Base-by-base conservation (phyloP, 1,140 invertebrate species). In the Rhyacophila brunnea region DNA sequence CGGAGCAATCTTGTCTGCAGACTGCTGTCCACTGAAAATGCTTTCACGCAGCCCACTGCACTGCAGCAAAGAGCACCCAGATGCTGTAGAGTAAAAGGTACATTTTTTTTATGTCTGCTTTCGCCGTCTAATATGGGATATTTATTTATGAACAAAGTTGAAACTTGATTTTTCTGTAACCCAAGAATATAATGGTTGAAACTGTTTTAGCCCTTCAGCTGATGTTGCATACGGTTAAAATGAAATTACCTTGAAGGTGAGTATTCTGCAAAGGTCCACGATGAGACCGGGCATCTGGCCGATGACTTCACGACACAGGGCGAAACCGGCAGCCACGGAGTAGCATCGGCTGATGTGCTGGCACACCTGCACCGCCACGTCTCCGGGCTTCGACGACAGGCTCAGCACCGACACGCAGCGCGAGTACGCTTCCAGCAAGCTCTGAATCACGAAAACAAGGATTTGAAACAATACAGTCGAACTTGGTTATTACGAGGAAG, bases 291-390 rank as follows among this genome's bases (percentile, higher is more conserved):
- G 88, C 78, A 96, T 84, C 69, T 92, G 89, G 6, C 96, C 89
- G 59, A 94, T 88, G 67, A 89, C 89, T 67, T 91, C 88, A 62
- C 95, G 81, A 74, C 96, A 99, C 35, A 85, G 86, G 63, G 90
- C 85, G 80, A 99, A 99, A 64, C 88, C 85, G n/a, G 95, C 94
- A 4, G 96, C 93, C 4, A 98, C 95, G 10, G 91, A 87, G 70
- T 96, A 98, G 74, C 95, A 98, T 51, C 85, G 84, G 1, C 92
- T 91, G 52, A 96, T 89, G 74, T 99, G 89, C 20, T 85, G 87
- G 71, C 96, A 98, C 64, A 99, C 96, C 83, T 94, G 87, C 17
- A 96, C 94, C 44, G 91, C 85, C 56, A 95, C 78, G 62, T 97
- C 94, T 36, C 81, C 83, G 0, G 85, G 77, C 71, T 89, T 90